A percentile compares a stretch with the other conserved stretches of the same genome.
These are phyloP conservation scores for Xestia c-nigrum DNA, from an alignment of 2,888 invertebrate genomes.

Conservation along the genomic window DNA sequence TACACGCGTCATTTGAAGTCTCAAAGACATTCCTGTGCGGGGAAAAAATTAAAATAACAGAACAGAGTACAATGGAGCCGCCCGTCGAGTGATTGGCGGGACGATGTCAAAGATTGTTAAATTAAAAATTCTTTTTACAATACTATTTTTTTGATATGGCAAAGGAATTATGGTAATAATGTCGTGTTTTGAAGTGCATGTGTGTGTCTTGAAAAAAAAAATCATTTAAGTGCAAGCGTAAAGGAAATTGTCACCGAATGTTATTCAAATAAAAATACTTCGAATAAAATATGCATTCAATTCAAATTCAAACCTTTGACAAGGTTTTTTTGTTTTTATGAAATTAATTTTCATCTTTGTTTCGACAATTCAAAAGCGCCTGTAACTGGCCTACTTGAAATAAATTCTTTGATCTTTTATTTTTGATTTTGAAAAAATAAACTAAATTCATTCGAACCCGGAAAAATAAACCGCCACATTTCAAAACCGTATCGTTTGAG, in stretches of 20 bases:
- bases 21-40: slow-evolving; percentile 88
- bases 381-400: too few relatives aligned
- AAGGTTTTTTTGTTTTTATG: too few relatives aligned
- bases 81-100: slow-evolving; percentile 77
- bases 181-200: slow-evolving; percentile 11
- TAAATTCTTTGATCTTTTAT: too few relatives aligned
- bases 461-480: slow-evolving; percentile 55
- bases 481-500: slow-evolving; percentile 61
- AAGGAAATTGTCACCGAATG: neutral
- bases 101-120: slow-evolving; percentile 73
- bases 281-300: too few relatives aligned
- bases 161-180: slow-evolving; percentile 51
- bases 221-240: neutral
- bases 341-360: too few relatives aligned
- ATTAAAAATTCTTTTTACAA: slow-evolving; percentile 83
- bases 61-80: slow-evolving; percentile 79
- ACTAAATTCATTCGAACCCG: neutral
- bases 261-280: neutral
- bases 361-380: too few relatives aligned
- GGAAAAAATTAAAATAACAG: slow-evolving; percentile 89
- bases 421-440: too few relatives aligned
- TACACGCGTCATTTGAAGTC: slow-evolving; percentile 89
- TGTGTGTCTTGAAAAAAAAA: neutral
- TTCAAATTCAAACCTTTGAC: too few relatives aligned
- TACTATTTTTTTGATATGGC: slow-evolving; percentile 47